Evolutionary conservation across 2,888 invertebrate species (phyloP).

Genomic region (Agrotis segetum): DNA sequence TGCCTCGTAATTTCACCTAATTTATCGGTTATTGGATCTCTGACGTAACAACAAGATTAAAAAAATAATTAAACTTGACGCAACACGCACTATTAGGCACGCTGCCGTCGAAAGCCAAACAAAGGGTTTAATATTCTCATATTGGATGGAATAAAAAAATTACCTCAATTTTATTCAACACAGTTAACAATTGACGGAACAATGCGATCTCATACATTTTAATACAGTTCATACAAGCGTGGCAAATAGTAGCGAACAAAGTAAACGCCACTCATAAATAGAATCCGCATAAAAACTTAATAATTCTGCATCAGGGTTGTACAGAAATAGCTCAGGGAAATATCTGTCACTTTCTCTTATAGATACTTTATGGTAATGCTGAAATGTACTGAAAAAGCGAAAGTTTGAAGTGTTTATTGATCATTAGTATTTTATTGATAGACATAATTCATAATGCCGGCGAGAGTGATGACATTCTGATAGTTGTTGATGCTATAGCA

Average conservation of each 20-base stretch:
- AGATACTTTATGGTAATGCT: slow-evolving; percentile 22
- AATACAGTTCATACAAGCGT: slow-evolving; percentile 77
- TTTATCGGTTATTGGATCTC: slow-evolving; percentile 21
- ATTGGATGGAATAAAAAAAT: slow-evolving; percentile 53
- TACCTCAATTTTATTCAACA: slow-evolving; percentile 67
- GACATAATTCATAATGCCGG: slow-evolving; percentile 23
- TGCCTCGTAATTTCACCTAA: slow-evolving; percentile 16
- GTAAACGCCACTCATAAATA: slow-evolving; percentile 62
- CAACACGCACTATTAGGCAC: slow-evolving; percentile 52
- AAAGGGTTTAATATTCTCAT: slow-evolving; percentile 61
- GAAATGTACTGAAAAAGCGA: slow-evolving; percentile 35
- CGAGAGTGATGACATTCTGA: slow-evolving; percentile 37
- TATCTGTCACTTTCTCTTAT: slow-evolving; percentile 41
- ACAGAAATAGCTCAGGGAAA: slow-evolving; percentile 23
- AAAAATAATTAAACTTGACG: slow-evolving; percentile 47
- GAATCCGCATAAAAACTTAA: slow-evolving; percentile 35
- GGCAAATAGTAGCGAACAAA: slow-evolving; percentile 70
- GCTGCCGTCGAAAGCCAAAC: slow-evolving; percentile 44
- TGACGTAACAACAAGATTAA: slow-evolving; percentile 41
- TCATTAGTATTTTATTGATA: slow-evolving; percentile 23
- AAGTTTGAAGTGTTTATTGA: slow-evolving; percentile 33
- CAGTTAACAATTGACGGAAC: slow-evolving; percentile 74
- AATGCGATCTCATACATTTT: slow-evolving; percentile 81
- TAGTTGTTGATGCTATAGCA: slow-evolving; percentile 16
- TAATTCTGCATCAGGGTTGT: slow-evolving; percentile 35